Evolutionary conservation across 1,140 invertebrate genomes (phyloP).

Genomic region (Drosophila kanapiae): DNA sequence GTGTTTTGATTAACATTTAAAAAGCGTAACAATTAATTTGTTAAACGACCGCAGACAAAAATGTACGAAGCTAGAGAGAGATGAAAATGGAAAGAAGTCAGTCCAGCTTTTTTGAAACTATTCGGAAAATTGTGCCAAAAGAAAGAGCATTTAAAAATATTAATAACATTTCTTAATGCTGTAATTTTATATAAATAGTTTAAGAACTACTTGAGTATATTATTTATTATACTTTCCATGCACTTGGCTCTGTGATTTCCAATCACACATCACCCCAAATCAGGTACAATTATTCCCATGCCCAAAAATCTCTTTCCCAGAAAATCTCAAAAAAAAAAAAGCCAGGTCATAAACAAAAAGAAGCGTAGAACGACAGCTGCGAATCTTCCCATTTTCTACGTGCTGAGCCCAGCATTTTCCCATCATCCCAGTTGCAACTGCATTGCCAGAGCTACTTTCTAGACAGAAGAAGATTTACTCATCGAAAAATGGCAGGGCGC

Average conservation of each 20-base stretch:
- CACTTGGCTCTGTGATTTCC: not conserved
- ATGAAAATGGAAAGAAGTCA: not conserved
- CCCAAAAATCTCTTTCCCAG: slow-evolving; percentile 18
- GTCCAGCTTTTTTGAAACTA: not conserved
- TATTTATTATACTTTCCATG: not conserved
- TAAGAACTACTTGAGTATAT: too few species aligned
- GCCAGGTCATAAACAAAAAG: not conserved
- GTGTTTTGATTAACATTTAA: slow-evolving; percentile 81
- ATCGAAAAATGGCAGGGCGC: slow-evolving; percentile 38
- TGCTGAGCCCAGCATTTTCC: slow-evolving; percentile 50
- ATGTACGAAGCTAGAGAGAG: not conserved
- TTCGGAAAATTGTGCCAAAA: too few species aligned
- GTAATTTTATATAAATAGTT: too few species aligned
- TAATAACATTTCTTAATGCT: too few species aligned
- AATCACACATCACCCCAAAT: slow-evolving; percentile 18
- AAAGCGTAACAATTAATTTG: slow-evolving; percentile 80
- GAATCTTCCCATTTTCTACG: slow-evolving; percentile 28
- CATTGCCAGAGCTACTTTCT: slow-evolving; percentile 45
- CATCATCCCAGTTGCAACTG: not conserved
- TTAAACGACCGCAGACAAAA: slow-evolving; percentile 46
- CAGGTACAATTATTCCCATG: slow-evolving; percentile 21
- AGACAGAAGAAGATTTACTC: slow-evolving; percentile 54
- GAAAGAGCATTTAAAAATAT: not conserved
- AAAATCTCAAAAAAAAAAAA: slow-evolving; percentile 1
- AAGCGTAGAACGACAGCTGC: slow-evolving; percentile 10